Evolutionary conservation across 2,888 invertebrate species (phyloP).

Genomic region (Morinoia aosen): DNA sequence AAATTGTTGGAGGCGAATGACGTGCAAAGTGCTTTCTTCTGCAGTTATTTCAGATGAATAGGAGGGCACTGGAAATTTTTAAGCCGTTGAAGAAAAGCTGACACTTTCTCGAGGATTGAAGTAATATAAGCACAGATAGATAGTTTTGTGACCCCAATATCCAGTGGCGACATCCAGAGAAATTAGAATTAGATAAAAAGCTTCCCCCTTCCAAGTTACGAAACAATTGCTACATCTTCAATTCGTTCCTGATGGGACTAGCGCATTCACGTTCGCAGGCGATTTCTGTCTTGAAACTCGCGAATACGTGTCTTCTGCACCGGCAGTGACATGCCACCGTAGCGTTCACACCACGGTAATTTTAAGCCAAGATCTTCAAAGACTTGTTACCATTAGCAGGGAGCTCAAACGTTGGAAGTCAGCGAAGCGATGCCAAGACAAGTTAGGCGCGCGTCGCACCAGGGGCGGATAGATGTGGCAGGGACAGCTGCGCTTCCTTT

Average conservation of each 20-base stretch:
- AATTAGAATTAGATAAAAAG: neutral
- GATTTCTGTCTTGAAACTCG: neutral
- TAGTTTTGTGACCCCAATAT: neutral
- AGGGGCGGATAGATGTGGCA: neutral
- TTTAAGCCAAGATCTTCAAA: neutral
- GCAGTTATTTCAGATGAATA: neutral
- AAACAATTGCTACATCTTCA: neutral
- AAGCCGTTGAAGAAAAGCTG: neutral
- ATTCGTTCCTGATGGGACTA: neutral
- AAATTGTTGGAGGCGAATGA: neutral
- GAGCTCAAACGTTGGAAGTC: conserved; percentile 2
- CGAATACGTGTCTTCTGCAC: neutral
- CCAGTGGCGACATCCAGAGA: neutral
- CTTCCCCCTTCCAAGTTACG: neutral
- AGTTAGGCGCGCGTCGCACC: neutral
- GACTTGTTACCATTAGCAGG: neutral
- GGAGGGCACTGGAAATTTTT: neutral
- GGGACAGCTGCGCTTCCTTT: conserved; percentile 24
- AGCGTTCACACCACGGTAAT: neutral
- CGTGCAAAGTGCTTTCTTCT: neutral
- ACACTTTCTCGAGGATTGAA: neutral
- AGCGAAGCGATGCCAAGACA: neutral
- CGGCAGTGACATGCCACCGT: neutral
- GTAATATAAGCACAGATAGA: neutral
- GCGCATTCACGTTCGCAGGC: neutral